phyloP scores from a whole-genome alignment of 2,888 invertebrate genomes.

The Gortyna flavago region DNA sequence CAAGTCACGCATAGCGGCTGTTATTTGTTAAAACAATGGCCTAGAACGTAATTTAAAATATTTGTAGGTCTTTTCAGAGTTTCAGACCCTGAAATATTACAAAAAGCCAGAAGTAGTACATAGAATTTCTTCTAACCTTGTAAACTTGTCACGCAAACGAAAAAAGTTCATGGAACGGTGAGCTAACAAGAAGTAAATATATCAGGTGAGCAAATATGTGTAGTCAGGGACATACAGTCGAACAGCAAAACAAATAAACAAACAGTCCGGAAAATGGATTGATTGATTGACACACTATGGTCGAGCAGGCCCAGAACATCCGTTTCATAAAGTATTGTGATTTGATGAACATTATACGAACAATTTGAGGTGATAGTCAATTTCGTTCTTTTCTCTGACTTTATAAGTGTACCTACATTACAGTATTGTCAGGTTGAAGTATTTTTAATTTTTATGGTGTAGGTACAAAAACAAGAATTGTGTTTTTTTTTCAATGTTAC shows the following conservation, averaged over 20 bases:
- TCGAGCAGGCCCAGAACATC: not conserved
- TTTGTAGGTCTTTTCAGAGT: not conserved
- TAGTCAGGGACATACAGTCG: not conserved
- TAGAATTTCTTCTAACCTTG: not conserved
- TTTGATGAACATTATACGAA: not conserved
- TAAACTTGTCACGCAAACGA: not conserved
- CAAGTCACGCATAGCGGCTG: constrained; percentile 20
- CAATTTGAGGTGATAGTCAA: not conserved
- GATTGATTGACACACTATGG: not conserved
- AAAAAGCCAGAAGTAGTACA: not conserved
- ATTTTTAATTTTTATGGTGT: not conserved
- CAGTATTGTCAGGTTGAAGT: not conserved
- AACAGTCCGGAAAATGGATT: not conserved
- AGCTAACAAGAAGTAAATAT: not conserved
- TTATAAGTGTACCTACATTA: not conserved
- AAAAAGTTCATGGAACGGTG: not conserved
- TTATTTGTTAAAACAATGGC: constrained; percentile 21
- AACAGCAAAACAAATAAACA: not conserved
- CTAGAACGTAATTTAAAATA: not conserved
- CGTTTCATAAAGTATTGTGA: not conserved
- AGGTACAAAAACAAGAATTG: not conserved
- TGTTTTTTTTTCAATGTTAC: not conserved
- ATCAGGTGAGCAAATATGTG: not conserved
- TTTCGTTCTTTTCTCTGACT: not conserved
- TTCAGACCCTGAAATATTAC: not conserved